A percentile compares a stretch with the other conserved stretches of the same genome.
phyloP scores from a whole-genome alignment of 2,113 vertebrate species.

The Callopanchax toddi region DNA sequence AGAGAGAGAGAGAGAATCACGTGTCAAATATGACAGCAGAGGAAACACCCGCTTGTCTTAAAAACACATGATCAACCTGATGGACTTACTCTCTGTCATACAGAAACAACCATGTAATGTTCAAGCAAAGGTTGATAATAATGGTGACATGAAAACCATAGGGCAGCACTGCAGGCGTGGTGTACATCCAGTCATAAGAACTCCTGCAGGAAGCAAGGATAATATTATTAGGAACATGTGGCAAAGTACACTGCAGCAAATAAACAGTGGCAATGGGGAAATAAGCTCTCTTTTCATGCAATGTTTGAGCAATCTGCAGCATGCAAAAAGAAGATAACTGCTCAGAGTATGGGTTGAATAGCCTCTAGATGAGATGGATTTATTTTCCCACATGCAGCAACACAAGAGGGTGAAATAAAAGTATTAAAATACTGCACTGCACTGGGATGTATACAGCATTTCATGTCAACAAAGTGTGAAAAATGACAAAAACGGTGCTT shows the following conservation, averaged over 20 bases:
- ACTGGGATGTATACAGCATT: background rate
- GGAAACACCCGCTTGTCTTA: background rate
- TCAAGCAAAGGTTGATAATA: constrained; percentile 61
- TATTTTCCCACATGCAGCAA: constrained; percentile 31
- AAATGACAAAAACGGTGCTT: constrained; percentile 18
- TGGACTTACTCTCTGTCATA: constrained; percentile 75
- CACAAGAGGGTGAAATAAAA: constrained; percentile 9
- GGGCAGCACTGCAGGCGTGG: constrained; percentile 62
- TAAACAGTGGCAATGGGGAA: constrained; percentile 30
- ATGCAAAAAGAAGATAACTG: constrained; percentile 41
- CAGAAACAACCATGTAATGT: constrained; percentile 70
- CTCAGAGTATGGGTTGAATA: constrained; percentile 29
- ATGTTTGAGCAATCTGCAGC: constrained; percentile 30
- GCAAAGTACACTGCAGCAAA: constrained; percentile 21
- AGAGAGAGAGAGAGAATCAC: constrained; percentile 27
- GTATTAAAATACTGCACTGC: constrained; percentile 11
- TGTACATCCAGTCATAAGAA: constrained; percentile 69
- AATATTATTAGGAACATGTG: constrained; percentile 7
- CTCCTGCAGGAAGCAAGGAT: constrained; percentile 43
- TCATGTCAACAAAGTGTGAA: background rate
- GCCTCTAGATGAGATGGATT: constrained; percentile 19
- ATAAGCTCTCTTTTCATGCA: constrained; percentile 32
- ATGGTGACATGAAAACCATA: constrained; percentile 69
- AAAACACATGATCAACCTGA: background rate
- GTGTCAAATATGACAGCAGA: background rate